Base-by-base conservation (phyloP, 2,113 vertebrate genomes). In the Alectura lathami region DNA sequence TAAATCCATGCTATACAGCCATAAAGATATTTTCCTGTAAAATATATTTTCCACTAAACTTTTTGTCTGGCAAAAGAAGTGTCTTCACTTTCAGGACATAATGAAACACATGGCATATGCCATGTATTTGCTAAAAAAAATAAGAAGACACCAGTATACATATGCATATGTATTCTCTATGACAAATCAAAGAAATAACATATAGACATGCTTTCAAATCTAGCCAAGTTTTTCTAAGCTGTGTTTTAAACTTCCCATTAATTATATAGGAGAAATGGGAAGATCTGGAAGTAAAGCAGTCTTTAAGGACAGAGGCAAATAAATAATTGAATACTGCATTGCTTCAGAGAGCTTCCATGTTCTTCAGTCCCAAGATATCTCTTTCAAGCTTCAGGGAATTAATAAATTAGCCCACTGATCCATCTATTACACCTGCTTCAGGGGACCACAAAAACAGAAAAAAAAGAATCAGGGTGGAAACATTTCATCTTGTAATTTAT, bases 241-340 rank as follows among this genome's bases (percentile, higher is more conserved):
- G 75, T 77, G 60, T 74, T 88, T 94, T 95, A 87, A 86, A 86
- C 27, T 74, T 56, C 56, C 79, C 83, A 91, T 96, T 89, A 96
- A 97, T 94, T 89, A 96, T 96, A 95, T 78, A 91, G 69, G 64
- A 95, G 90, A 94, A 95, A 95, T 81, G 24, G 76, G 88, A 96
- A 94, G 79, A 94, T 86, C 64, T 93, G 68, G 93, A 96, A 94
- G 72, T 83, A 67, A 79, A 92, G 82, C 34, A 89, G 38, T 91
- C 84, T 96, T 95, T 96, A 92, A 93, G 94, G 60, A 94, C 50
- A 89, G 54, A 94, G 40, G 79, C 30, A 96, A 96, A 97, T 96
- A 91, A 95, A 97, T 96, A 96, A 96, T 95, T 94, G 76, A 96
- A 90, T 48, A 94, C 43, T 86, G 72, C 38, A 67, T 83, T 91